Evolutionary conservation across 2,888 invertebrate species (phyloP), one percentile per base, ranked within the genome.

Genomic region (Pandemis heparana): DNA sequence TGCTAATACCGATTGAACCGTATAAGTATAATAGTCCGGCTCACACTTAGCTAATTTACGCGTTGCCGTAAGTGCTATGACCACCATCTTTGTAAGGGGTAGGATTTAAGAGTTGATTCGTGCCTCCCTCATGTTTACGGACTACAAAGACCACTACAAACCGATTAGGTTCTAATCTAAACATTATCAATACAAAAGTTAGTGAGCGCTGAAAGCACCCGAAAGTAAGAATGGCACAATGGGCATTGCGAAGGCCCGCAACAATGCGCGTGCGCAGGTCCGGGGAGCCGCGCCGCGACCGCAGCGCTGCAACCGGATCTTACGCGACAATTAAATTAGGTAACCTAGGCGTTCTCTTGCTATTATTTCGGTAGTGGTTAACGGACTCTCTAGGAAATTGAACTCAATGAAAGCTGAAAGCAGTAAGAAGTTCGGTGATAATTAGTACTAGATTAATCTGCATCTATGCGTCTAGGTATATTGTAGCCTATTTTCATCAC

Each of bases 291-390:
- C 67, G 67, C 53, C 12, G 14, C 60, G 61, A 69, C 69, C 69
- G 69, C 69, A 61, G 60, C 60, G 56, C 41, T 38, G 61, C 69
- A 39, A 60, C 60, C 60, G 60, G 60, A 60, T 60, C 60, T 60
- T 60, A 56, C 32, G 32, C 59, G 59, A 59, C 32, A 59, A 60
- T 38, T 38, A 38, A 59, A 60, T 38, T 38, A 38, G 38, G n/a
- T 38, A 60, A 60, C n/a, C 60, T 32, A 60, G 60, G 4, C 23
- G 56, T 23, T 56, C 10, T 23, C 9, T 32, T 32, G 23, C 56
- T 23, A 23, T 56, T 1, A 23, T 23, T 56, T 56, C 56, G 56
- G 23, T 23, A 5, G 4, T 56, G 23, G 56, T 23, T 56, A 23
- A 53, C 9, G 9, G 8, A 12, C 56, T 23, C 9, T 23, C 56